A percentile compares a stretch with the other conserved stretches of the same genome.
Conservation (phyloP, 2,888 invertebrate species). For the Orchestes rusci region DNA sequence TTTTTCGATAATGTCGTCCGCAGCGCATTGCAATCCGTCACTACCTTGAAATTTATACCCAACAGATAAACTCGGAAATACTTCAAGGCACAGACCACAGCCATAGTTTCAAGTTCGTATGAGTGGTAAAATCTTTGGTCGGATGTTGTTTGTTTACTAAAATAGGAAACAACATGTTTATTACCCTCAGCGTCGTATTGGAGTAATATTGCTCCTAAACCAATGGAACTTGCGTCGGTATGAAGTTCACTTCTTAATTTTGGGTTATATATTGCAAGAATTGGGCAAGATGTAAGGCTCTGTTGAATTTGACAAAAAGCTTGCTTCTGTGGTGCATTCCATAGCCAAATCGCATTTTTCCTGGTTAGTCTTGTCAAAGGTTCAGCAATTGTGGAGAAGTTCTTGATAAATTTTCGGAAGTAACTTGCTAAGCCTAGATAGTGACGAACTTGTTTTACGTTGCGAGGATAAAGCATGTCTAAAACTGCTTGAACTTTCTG, state of each 20-base stretch:
- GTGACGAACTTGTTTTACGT: too few relatives aligned
- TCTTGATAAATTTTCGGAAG: background rate
- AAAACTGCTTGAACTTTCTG: too few relatives aligned
- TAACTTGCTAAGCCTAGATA: too few relatives aligned
- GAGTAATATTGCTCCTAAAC: background rate
- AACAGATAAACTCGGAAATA: conserved; percentile 4
- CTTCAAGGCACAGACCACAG: conserved; percentile 17
- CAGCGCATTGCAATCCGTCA: too few relatives aligned
- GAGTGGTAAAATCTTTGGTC: too few relatives aligned
- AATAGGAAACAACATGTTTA: background rate
- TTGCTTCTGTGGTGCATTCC: too few relatives aligned
- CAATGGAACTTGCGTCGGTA: background rate
- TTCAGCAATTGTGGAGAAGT: background rate
- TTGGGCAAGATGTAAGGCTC: background rate
- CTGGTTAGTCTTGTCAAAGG: background rate
- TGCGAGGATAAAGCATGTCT: too few relatives aligned
- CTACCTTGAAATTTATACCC: too few relatives aligned
- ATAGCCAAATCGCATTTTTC: too few relatives aligned
- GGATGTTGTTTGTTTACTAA: too few relatives aligned
- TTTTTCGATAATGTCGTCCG: background rate
- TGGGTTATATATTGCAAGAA: background rate
- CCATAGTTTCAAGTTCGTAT: conserved; percentile 21
- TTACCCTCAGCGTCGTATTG: background rate
- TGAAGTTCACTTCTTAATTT: background rate
- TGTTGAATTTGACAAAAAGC: background rate